Evolutionary conservation across 1,140 invertebrate genomes (phyloP).

Genomic region (Ceratosolen fusciceps): DNA sequence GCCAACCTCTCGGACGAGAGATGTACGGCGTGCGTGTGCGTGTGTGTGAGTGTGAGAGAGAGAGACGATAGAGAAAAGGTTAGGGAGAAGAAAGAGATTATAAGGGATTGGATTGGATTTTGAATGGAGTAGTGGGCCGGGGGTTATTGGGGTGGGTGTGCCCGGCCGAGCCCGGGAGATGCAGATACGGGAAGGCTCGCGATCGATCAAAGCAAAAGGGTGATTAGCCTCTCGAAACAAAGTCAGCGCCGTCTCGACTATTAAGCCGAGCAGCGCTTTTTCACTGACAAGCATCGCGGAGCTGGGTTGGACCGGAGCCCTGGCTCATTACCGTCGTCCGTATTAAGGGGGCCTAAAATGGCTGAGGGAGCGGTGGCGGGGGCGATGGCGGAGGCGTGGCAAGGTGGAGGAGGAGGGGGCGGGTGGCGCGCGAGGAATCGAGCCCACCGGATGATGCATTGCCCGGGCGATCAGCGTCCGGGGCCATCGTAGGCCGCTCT

Average conservation of each 20-base stretch:
- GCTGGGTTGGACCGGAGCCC: neutral
- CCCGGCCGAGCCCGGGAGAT: neutral
- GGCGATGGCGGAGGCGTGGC: too few species aligned
- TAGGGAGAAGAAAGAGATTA: too few species aligned
- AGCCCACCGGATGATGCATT: constrained; percentile 25
- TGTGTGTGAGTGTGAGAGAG: too few species aligned
- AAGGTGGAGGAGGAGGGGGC: too few species aligned
- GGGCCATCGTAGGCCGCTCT: neutral
- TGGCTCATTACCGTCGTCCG: neutral
- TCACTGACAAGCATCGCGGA: constrained; percentile 7
- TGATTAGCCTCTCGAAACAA: neutral
- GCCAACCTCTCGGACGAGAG: too few species aligned
- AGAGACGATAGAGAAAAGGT: too few species aligned
- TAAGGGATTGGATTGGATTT: too few species aligned
- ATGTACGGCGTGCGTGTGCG: too few species aligned
- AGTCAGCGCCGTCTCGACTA: neutral
- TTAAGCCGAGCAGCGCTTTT: constrained; percentile 11
- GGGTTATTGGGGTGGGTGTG: too few species aligned
- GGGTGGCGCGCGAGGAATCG: neutral
- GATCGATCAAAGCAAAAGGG: constrained; percentile 12
- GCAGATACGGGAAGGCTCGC: neutral
- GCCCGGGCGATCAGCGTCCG: neutral
- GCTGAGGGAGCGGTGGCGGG: too few species aligned
- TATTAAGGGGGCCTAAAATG: too few species aligned
- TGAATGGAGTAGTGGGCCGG: too few species aligned